A percentile compares a stretch with the other conserved stretches of the same genome.
Evolutionary conservation across 2,888 invertebrate species (phyloP).

Genomic region (Dioctria linearis): DNA sequence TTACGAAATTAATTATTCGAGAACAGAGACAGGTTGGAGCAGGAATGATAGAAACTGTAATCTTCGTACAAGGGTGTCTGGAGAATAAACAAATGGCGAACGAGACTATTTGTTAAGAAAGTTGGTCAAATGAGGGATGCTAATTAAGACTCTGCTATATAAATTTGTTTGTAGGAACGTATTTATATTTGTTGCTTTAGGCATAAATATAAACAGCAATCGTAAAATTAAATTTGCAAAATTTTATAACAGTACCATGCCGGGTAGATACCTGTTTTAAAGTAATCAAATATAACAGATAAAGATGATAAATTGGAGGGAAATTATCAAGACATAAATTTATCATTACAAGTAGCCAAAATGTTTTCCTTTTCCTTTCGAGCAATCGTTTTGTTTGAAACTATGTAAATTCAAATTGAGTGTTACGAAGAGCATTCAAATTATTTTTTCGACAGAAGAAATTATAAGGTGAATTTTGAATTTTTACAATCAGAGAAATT

Average conservation of each 20-base stretch:
- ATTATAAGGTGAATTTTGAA: too few species aligned
- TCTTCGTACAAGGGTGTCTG: not conserved
- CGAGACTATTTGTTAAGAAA: not conserved
- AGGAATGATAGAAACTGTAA: not conserved
- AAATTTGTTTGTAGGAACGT: not conserved
- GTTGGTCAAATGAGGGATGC: not conserved
- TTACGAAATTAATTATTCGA: slow-evolving; percentile 39
- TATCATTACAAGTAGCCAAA: not conserved
- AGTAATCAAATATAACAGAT: slow-evolving; percentile 29
- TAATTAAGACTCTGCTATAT: not conserved
- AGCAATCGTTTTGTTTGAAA: too few species aligned
- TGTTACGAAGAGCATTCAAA: too few species aligned
- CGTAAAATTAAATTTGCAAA: not conserved
- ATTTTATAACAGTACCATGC: not conserved
- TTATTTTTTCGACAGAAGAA: too few species aligned
- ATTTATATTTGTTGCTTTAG: slow-evolving; percentile 32
- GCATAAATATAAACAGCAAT: slow-evolving; percentile 19
- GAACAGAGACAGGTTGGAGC: not conserved
- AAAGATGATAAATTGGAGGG: slow-evolving; percentile 37
- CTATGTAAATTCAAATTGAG: too few species aligned
- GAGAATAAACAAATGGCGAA: not conserved
- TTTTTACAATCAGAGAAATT: too few species aligned
- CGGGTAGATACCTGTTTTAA: not conserved
- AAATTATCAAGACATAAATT: slow-evolving; percentile 43
- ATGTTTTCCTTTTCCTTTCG: slow-evolving; percentile 9